phyloP scores from a whole-genome alignment of 2,888 invertebrate genomes.

The Spicauda simplicius region DNA sequence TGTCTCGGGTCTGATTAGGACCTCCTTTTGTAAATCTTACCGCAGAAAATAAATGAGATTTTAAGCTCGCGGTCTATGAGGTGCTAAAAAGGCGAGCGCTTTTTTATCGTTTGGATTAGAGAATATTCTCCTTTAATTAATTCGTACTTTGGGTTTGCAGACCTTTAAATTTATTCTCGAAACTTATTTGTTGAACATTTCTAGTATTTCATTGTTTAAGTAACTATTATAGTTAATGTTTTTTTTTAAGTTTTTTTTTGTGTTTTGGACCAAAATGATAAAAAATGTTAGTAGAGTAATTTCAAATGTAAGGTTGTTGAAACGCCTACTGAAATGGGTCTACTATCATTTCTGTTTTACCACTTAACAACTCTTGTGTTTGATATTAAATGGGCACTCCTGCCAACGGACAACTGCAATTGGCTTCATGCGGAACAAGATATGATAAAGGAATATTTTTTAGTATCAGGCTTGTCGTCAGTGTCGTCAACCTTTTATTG shows the following conservation, averaged over 20 bases:
- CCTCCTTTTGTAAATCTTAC: conserved; percentile 18
- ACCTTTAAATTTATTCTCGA: background rate
- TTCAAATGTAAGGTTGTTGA: too few relatives aligned
- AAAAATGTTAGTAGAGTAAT: too few relatives aligned
- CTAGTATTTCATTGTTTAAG: background rate
- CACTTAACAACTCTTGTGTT: too few relatives aligned
- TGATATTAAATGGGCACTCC: too few relatives aligned
- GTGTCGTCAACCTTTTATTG: too few relatives aligned
- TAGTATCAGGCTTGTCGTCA: too few relatives aligned
- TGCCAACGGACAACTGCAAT: too few relatives aligned
- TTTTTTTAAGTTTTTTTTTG: background rate
- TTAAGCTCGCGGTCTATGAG: conserved; percentile 23
- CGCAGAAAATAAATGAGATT: conserved; percentile 16
- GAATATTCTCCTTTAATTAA: conserved; percentile 16
- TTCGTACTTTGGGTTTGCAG: conserved; percentile 4
- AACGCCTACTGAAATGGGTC: too few relatives aligned
- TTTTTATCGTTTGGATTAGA: conserved; percentile 21
- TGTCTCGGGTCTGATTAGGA: conserved; percentile 19
- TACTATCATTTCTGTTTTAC: too few relatives aligned
- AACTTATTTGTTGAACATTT: background rate
- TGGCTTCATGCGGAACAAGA: too few relatives aligned
- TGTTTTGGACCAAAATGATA: too few relatives aligned
- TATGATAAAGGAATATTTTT: too few relatives aligned
- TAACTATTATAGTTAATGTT: background rate
- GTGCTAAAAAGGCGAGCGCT: conserved; percentile 18